These are phyloP conservation scores for Apis mellifera DNA, from an alignment of 1,140 invertebrate genomes.

Conservation along the genomic window DNA sequence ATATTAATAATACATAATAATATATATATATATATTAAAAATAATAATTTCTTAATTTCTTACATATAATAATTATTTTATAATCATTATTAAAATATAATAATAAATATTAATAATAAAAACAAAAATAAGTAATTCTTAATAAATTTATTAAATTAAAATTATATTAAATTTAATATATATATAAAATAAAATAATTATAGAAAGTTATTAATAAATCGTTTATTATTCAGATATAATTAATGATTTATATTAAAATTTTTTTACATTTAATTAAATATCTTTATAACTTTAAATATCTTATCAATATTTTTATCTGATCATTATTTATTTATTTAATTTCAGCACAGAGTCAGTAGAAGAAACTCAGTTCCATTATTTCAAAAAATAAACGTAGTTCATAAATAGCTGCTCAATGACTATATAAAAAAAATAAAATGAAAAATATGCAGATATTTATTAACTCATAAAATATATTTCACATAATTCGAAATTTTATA, in stretches of 20 bases:
- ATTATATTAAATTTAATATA: background rate
- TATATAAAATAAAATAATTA: too few relatives aligned
- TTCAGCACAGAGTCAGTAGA: background rate
- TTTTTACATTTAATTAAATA: too few relatives aligned
- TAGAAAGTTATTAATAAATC: too few relatives aligned
- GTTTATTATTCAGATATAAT: too few relatives aligned
- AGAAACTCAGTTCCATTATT: background rate
- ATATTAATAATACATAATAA: too few relatives aligned
- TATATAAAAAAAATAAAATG: background rate
- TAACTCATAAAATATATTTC: background rate
- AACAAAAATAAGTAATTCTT: too few relatives aligned
- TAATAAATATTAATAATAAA: too few relatives aligned
- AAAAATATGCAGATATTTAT: conserved; percentile 20
- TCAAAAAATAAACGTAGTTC: background rate
- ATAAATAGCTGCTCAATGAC: conserved; percentile 14
- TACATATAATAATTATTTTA: too few relatives aligned
- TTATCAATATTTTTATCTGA: background rate
- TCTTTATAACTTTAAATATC: too few relatives aligned
- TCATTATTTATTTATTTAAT: background rate
- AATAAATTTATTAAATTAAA: background rate
- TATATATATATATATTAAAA: too few relatives aligned
- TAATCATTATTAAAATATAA: too few relatives aligned
- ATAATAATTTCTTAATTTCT: background rate
- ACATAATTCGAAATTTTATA: background rate
- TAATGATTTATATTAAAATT: too few relatives aligned